phyloP scores from a whole-genome alignment of 2,888 invertebrate genomes.

The Microchrysa polita region DNA sequence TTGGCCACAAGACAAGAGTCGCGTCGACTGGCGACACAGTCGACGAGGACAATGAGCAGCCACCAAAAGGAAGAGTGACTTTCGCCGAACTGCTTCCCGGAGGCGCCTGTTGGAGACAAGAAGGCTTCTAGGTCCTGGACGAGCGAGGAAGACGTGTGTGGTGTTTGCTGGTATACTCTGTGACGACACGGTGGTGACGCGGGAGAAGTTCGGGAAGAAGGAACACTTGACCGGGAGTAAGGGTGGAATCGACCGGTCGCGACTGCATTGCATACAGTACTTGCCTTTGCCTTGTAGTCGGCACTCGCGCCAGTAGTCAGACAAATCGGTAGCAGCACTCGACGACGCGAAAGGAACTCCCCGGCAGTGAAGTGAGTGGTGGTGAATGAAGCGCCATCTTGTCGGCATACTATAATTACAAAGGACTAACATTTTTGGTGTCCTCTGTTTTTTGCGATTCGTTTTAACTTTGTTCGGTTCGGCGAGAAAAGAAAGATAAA shows the following conservation, averaged over 20 bases:
- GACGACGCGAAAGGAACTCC: conserved; percentile 32
- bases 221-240: conserved; percentile 37
- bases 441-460: conserved; percentile 16
- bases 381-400: conserved; percentile 36
- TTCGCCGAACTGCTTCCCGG: conserved; percentile 21
- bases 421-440: conserved; percentile 3
- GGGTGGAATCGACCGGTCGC: conserved; percentile 3
- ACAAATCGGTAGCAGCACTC: conserved; percentile 5
- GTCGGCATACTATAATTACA: conserved; percentile 18
- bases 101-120: background rate
- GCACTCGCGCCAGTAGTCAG: too few species aligned
- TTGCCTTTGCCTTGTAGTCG: conserved; percentile 9
- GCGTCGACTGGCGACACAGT: conserved; percentile 30
- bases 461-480: background rate
- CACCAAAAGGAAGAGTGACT: conserved; percentile 15
- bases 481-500: background rate
- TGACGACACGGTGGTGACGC: conserved; percentile 13
- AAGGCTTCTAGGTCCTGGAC: background rate
- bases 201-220: conserved; percentile 22
- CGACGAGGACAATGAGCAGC: conserved; percentile 7
- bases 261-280: too few species aligned
- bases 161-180: background rate
- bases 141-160: conserved; percentile 1
- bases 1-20: conserved; percentile 26
- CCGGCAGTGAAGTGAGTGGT: conserved; percentile 1